Evolutionary conservation across 2,113 vertebrate species (phyloP), one percentile per base, ranked within the genome.

Genomic region (Verasper variegatus): DNA sequence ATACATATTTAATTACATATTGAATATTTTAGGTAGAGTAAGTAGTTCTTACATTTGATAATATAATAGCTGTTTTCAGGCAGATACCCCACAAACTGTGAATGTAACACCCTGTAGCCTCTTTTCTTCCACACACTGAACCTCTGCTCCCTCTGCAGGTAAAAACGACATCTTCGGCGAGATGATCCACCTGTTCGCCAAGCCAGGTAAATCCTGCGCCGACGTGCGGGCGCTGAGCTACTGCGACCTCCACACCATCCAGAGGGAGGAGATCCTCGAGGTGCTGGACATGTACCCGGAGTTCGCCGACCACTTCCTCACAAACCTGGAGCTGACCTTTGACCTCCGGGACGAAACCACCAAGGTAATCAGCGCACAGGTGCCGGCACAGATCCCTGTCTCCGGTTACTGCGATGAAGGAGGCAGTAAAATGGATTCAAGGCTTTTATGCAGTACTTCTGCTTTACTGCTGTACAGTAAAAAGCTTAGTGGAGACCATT

Each of bases 281-380:
- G 97, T 99, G 85, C 93, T 99, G 89, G 98, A 99, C 86, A 99
- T 98, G 98, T 99, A 99, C 59, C 98, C 98, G 0, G 98, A 99
- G 89, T 99, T 99, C 84, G 96, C 97, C 0, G 98, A 99, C 89
- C 95, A 96, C 72, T 99, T 99, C 83, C 94, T 98, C 66, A 96
- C 95, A 26, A 99, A 99, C 86, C 91, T 99, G 80, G 98, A 99
- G 89, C 87, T 99, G 82, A 99, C 97, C 58, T 99, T 99, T 84
- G 97, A 99, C 90, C 95, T 99, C n/a, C 95, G 97, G 58, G 96
- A 99, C 67, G 97, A 99, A 78, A 96, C 89, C 17, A 62, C 93
- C 71, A 98, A 97, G 95, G 91, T 89, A 73, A 63, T 26, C 11
- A 47, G 3, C 24, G 7, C 1, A 23, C 27, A 18, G 42, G 26